Percentiles rank a stretch among this genome's conserved stretches.
These are phyloP conservation scores for Ricordea florida DNA, from an alignment of 92 coral and sea anemone genomes.

Conservation along the genomic window DNA sequence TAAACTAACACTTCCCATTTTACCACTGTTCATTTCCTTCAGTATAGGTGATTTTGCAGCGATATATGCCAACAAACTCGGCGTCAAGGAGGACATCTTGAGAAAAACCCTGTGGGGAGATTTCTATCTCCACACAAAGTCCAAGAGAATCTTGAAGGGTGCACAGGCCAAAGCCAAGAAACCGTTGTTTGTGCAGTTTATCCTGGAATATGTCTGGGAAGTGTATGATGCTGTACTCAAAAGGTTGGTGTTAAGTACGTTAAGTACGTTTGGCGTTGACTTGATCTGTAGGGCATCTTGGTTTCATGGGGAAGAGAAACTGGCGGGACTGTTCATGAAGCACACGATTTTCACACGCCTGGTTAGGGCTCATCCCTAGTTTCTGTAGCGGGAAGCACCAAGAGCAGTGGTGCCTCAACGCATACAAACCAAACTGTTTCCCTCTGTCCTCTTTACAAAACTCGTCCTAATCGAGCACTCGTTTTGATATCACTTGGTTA, in stretches of 20 bases:
- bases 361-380: too few species aligned
- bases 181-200: slow-evolving; percentile 97
- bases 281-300: too few species aligned
- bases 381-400: too few species aligned
- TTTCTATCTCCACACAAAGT: slow-evolving; percentile 83
- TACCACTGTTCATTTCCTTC: neutral
- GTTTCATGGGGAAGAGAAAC: too few species aligned
- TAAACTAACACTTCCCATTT: neutral
- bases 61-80: slow-evolving; percentile 86
- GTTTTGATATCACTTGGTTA: too few species aligned
- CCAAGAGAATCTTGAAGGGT: slow-evolving; percentile 91
- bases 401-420: too few species aligned
- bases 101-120: slow-evolving; percentile 97
- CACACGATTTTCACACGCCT: too few species aligned
- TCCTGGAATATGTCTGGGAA: slow-evolving; percentile 94
- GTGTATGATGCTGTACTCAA: slow-evolving; percentile 89
- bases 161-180: slow-evolving; percentile 96
- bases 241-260: slow-evolving; percentile 54
- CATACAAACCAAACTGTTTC: too few species aligned
- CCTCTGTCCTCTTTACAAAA: too few species aligned
- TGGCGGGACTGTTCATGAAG: too few species aligned
- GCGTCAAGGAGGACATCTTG: slow-evolving; percentile 79
- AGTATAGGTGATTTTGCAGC: slow-evolving; percentile 88
- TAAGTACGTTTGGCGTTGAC: too few species aligned
- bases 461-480: too few species aligned